Conservation (phyloP, 35 echinoderm and acorn worm genomes). For the Stichopus chloronotus region DNA sequence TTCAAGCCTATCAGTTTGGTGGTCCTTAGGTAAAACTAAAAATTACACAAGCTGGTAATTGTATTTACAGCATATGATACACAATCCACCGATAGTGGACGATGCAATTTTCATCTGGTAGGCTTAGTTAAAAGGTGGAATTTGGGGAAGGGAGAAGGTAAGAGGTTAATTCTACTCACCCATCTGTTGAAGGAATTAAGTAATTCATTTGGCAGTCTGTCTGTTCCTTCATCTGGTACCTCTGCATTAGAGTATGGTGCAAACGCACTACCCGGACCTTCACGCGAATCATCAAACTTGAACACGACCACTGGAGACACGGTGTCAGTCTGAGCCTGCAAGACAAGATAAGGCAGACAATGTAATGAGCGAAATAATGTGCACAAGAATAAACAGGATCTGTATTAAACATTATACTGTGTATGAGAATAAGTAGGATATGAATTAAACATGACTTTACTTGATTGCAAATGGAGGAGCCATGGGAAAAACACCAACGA, state of each 20-base stretch:
- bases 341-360: not conserved
- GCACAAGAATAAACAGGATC: not conserved
- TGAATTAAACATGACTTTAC: no score
- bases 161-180: conserved; percentile 53
- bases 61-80: no score
- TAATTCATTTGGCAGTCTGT: conserved; percentile 54
- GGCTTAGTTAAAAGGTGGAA: no score
- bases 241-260: conserved; percentile 63
- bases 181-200: conserved; percentile 86
- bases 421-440: not conserved
- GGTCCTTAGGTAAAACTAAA: no score
- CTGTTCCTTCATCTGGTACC: conserved; percentile 46
- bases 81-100: no score
- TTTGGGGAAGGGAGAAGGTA: no score
- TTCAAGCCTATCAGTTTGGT: no score
- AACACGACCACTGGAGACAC: conserved; percentile 91
- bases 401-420: not conserved
- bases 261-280: conserved; percentile 60
- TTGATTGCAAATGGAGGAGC: no score
- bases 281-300: conserved; percentile 77
- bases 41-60: no score
- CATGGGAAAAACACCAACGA: no score
- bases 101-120: no score
- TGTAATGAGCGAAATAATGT: not conserved
- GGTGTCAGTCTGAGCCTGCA: conserved; percentile 82